These are phyloP conservation scores for Ophion ellenae DNA, from an alignment of 2,888 invertebrate genomes.

Conservation along the genomic window DNA sequence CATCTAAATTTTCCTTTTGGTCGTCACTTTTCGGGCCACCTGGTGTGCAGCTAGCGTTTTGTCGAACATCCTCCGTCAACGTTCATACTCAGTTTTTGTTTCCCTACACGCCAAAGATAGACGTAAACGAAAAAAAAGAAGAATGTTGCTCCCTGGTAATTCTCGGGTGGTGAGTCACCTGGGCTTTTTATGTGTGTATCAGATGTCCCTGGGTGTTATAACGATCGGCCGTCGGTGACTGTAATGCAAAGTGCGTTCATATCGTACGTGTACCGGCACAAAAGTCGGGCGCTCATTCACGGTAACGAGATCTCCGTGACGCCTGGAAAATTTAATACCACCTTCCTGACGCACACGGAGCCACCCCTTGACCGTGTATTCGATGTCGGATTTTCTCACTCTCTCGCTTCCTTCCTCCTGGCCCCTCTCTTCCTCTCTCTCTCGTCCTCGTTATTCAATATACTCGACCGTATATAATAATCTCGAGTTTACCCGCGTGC, in stretches of 20 bases:
- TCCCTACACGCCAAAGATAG: background rate
- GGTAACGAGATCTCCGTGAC: constrained; percentile 63
- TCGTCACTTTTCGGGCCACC: too few species aligned
- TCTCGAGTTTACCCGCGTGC: background rate
- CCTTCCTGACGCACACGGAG: constrained; percentile 30
- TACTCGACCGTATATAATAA: background rate
- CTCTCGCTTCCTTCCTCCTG: background rate
- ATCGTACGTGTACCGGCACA: constrained; percentile 11
- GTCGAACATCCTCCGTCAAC: background rate
- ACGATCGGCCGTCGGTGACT: constrained; percentile 46
- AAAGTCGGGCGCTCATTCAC: constrained; percentile 24
- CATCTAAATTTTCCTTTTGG: too few species aligned
- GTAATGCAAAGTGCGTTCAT: constrained; percentile 22
- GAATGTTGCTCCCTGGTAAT: background rate
- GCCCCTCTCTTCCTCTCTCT: background rate
- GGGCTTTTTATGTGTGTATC: constrained; percentile 41
- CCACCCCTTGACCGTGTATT: constrained; percentile 35
- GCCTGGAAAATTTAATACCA: constrained; percentile 52
- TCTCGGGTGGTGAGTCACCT: background rate
- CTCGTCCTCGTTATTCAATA: background rate
- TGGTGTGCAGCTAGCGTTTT: background rate
- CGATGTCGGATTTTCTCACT: constrained; percentile 39
- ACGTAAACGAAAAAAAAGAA: background rate
- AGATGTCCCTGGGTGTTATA: constrained; percentile 43
- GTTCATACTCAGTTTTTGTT: background rate